Percentiles rank a stretch among this genome's conserved stretches.
These are phyloP conservation scores for Pygocentrus nattereri DNA, from an alignment of 2,797 vertebrate genomes.

Conservation along the genomic window DNA sequence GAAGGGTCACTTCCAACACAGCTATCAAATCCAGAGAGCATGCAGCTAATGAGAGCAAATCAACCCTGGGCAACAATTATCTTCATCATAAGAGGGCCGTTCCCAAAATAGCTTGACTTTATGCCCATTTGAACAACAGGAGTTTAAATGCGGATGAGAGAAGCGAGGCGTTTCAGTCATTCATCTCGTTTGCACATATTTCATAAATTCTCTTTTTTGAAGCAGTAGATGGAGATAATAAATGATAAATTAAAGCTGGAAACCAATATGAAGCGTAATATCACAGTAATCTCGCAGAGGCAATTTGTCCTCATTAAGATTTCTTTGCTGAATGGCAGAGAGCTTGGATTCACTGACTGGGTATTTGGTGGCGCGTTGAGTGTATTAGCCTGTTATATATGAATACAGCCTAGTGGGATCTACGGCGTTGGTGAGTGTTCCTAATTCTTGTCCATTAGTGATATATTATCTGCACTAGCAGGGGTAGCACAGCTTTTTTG, in stretches of 20 bases:
- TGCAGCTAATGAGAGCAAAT: conserved; percentile 18
- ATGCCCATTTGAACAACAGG: conserved; percentile 10
- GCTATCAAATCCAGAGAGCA: neutral
- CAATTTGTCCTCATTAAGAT: neutral
- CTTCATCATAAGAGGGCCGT: neutral
- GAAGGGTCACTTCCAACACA: neutral
- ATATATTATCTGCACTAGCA: too few relatives aligned
- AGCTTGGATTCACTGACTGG: neutral
- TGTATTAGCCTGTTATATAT: neutral
- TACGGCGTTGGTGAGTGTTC: too few relatives aligned
- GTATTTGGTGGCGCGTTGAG: too few relatives aligned
- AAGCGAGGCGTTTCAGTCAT: neutral
- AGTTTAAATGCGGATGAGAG: neutral
- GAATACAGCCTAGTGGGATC: too few relatives aligned
- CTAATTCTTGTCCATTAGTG: too few relatives aligned
- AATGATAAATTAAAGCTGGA: neutral
- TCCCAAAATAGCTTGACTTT: neutral
- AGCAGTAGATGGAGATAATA: neutral
- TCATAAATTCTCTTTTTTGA: neutral
- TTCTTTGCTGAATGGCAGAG: neutral
- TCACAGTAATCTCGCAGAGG: neutral
- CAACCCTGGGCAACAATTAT: conserved; percentile 20
- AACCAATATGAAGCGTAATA: neutral
- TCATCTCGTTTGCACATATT: neutral
- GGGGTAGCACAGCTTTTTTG: too few relatives aligned